Base-by-base conservation (phyloP, 2,113 vertebrate species). In the Neodontobutis hainanensis region DNA sequence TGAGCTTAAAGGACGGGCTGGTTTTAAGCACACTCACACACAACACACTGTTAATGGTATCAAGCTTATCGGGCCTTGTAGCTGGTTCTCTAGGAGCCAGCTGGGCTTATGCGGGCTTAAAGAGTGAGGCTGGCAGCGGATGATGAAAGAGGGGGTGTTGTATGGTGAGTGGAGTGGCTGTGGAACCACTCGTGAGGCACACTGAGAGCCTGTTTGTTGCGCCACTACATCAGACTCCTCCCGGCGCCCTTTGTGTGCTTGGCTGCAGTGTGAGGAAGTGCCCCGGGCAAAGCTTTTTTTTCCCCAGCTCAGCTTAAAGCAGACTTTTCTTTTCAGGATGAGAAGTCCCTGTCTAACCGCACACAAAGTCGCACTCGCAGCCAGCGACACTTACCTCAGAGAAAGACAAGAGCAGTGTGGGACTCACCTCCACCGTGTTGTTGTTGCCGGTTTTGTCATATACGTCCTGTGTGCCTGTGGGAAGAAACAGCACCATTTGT, bases 401-500 rank as follows among this genome's bases (percentile, higher is more conserved):
- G 78, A 82, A 68, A 71, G 67, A 76, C 43, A 66, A 65, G 66
- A 3, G 68, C 57, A 36, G 9, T 78, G 72, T 77, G 63, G 60
- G 75, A 96, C 97, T 96, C 94, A 99, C 97, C 97, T 99, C 97
- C 81, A 96, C 94, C 76, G 94, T 91, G 90, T 93, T 97, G 91
- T 93, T 97, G 91, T 96, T 96, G 57, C 90, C 91, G 0, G 93
- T 91, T 92, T 94, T 96, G 88, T 96, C 95, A 1, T 93, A 93
- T 7, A 89, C 84, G 73, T 98, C 96, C 84, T 94, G 95, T 84
- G 95, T 95, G 87, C 94, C 97, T 99, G 94, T 87, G 85, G 81
- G 53, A 46, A 15, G 36, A 83, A 53, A 77, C 16, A n/a, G 34
- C 45, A 67, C 45, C 19, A n/a, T 70, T 64, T 68, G 64, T 69